Conservation (phyloP, 2,888 invertebrate genomes). For the Orgyia antiqua region DNA sequence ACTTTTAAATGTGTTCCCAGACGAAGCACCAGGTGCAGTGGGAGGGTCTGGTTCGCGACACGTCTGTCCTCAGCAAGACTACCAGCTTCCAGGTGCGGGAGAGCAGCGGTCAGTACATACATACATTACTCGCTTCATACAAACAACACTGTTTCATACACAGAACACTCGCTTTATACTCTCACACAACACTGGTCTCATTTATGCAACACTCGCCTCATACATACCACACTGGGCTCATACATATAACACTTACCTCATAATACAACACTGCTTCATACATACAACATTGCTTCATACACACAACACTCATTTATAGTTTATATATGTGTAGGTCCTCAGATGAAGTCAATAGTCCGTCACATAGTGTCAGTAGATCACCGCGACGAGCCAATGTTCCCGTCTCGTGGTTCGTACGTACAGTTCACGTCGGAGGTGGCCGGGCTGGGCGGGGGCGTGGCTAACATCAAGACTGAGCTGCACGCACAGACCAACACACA, state of each 20-base stretch:
- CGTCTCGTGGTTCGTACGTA: slow-evolving; percentile 83
- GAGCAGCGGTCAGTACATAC: slow-evolving; percentile 77
- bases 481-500: slow-evolving; percentile 50
- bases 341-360: slow-evolving; percentile 91
- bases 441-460: slow-evolving; percentile 94
- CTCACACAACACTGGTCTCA: no score
- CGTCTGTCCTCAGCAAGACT: slow-evolving; percentile 82
- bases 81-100: slow-evolving; percentile 89
- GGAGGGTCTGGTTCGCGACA: slow-evolving; percentile 90
- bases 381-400: slow-evolving; percentile 89
- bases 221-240: no score
- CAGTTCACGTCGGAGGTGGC: slow-evolving; percentile 90
- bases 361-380: slow-evolving; percentile 88
- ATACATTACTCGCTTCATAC: not conserved
- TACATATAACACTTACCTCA: no score
- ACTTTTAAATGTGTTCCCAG: slow-evolving; percentile 40
- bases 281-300: no score
- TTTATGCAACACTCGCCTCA: no score
- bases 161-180: no score
- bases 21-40: slow-evolving; percentile 91
- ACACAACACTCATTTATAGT: no score
- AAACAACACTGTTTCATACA: no score
- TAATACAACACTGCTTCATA: no score
- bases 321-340: no score
- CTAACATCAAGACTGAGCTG: slow-evolving; percentile 89